A percentile compares a stretch with the other conserved stretches of the same genome.
These are phyloP conservation scores for Bubo blakistoni DNA, from an alignment of 2,113 vertebrate species.

Conservation along the genomic window DNA sequence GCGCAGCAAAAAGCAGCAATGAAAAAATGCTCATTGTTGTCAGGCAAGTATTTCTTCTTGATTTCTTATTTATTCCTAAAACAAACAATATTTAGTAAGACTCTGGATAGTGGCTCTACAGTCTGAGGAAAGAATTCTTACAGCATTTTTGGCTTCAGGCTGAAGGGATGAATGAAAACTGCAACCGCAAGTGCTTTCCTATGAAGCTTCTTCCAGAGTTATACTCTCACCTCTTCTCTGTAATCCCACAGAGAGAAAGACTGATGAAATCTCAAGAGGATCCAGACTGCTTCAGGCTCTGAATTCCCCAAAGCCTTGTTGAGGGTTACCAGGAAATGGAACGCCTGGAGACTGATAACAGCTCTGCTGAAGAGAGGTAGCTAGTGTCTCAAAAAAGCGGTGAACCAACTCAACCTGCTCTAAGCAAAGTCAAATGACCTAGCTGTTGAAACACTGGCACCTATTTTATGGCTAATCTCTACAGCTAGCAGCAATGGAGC, in stretches of 20 bases:
- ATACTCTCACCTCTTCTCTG: neutral
- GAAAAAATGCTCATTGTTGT: neutral
- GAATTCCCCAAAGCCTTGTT: neutral
- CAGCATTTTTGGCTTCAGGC: neutral
- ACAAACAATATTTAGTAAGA: neutral
- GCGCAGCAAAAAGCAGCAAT: neutral
- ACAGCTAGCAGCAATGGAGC: neutral
- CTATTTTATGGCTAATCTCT: neutral
- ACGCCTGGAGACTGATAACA: neutral
- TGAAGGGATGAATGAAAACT: neutral
- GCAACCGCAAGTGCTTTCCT: neutral
- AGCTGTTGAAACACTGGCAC: neutral
- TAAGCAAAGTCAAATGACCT: neutral
- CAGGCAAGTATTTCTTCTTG: neutral
- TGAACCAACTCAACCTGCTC: neutral
- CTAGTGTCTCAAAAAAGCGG: neutral
- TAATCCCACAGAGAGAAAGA: neutral
- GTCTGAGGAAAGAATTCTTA: neutral
- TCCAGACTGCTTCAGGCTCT: neutral
- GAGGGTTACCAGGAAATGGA: neutral
- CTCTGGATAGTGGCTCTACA: neutral
- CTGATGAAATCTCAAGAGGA: neutral
- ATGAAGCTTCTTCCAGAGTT: neutral
- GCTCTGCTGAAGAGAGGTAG: neutral
- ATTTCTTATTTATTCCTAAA: neutral